Evolutionary conservation across 1,140 invertebrate genomes (phyloP), one percentile per base, ranked within the genome.

Genomic region (Antheraea mylitta): DNA sequence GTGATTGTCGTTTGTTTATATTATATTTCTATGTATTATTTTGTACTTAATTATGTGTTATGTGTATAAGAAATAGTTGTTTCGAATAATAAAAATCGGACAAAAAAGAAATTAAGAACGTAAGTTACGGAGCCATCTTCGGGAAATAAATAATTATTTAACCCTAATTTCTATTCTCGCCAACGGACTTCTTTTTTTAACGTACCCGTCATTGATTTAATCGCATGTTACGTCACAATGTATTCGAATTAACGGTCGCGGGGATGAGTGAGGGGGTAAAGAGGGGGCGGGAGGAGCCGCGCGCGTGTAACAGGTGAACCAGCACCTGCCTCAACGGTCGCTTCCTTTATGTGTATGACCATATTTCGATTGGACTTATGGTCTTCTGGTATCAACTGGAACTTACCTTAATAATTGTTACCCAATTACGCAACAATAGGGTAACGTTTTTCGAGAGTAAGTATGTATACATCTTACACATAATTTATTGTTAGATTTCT

Each of bases 301-400:
- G 70, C 69, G 66, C n/a, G 70, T 67, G 68, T 68, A 83, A 87
- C 83, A 85, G 81, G 85, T 87, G 83, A 85, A 75, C 64, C 58
- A 48, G 73, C 84, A 87, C 85, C 85, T 87, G 85, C 84, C 69
- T 74, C 83, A 87, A 87, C 83, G 72, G 85, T 81, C 77, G 76
- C 73, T 79, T 82, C 85, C 79, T 82, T 78, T 77, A 79, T 81
- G 72, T 75, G 70, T 60, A 73, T 85, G 83, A 82, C 83, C 85
- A 85, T 88, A 87, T 82, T 79, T 77, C 78, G 79, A 83, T 83
- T 80, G 79, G 77, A 79, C 74, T 75, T 73, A 76, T 75, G 74
- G 73, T 73, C 71, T 70, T 45, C 65, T 38, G 16, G 10, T 59
- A 30, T 59, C 7, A 4, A 42, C 6, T 63, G 38, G 19, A 53